Evolutionary conservation across 2,113 vertebrate genomes (phyloP), one percentile per base, ranked within the genome.

Genomic region (Coreoperca whiteheadi): DNA sequence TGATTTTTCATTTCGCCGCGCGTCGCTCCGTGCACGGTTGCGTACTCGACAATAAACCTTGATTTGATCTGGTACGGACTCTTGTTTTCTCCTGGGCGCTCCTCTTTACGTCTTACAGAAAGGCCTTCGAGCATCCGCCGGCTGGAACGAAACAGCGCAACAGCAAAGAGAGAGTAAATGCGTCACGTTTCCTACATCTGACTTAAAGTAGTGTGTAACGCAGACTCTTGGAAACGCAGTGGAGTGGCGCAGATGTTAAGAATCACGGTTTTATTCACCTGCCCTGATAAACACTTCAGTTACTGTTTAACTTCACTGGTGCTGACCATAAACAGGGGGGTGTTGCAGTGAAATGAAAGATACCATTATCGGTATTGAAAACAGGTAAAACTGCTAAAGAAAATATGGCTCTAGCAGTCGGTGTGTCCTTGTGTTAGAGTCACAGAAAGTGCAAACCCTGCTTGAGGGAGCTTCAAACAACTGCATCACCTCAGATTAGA

Each of bases 381-480:
- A 0, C 56, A 57, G 56, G 60, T 65, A 8, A 15, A 11, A 39
- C 11, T n/a, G 0, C 4, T 12, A 4, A 4, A 43, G 15, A 28
- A 25, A 9, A 30, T 20, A 14, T 4, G 20, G 23, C 10, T 73
- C 9, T 8, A 1, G 41, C 5, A 14, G 18, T 1, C 0, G n/a
- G 2, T 57, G 2, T 50, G 46, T 18, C 15, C 28, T 7, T 6
- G 20, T 37, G 48, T 39, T 20, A 12, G 46, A 37, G 59, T 65
- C 65, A 61, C 53, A 25, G 54, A 23, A 37, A 67, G 51, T 77
- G 64, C 64, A 77, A 25, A 46, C 6, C 39, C 50, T 30, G 16
- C 75, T 32, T 0, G 25, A 48, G 20, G 76, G 51, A 39, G 21
- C 48, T 14, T 41, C 18, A 37, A 32, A 70, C n/a, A 15, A 6